phyloP scores from a whole-genome alignment of 2,797 vertebrate genomes.

The Coluber constrictor region DNA sequence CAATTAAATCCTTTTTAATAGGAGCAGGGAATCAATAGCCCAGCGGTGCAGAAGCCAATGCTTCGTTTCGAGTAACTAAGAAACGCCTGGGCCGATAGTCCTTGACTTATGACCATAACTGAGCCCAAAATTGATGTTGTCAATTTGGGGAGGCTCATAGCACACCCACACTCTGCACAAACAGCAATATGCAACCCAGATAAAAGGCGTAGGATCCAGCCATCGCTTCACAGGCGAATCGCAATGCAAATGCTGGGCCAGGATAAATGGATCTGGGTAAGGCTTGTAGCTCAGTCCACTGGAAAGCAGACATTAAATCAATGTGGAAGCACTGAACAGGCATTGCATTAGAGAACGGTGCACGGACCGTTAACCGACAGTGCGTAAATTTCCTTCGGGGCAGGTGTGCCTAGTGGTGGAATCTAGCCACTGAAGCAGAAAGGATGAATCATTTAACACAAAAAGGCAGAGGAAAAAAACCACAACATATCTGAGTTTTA shows the following conservation, averaged over 20 bases:
- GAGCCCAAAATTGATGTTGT: no score
- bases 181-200: not conserved
- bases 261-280: not conserved
- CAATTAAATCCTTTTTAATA: no score
- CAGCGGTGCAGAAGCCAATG: no score
- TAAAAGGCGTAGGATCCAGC: not conserved
- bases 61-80: no score
- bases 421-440: not conserved
- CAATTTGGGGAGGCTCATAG: not conserved
- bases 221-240: not conserved
- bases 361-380: slow-evolving; percentile 7
- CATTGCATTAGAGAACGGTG: not conserved
- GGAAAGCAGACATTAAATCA: not conserved
- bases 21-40: no score
- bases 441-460: not conserved
- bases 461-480: not conserved
- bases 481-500: not conserved
- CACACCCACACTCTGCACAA: not conserved
- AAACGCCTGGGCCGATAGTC: no score
- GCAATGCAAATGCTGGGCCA: not conserved
- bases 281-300: not conserved
- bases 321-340: not conserved
- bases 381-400: not conserved
- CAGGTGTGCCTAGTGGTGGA: not conserved
- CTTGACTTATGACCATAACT: no score